A percentile compares a stretch with the other conserved stretches of the same genome.
Conservation (phyloP, 2,888 invertebrate species). For the Cryptocephalus moraei region DNA sequence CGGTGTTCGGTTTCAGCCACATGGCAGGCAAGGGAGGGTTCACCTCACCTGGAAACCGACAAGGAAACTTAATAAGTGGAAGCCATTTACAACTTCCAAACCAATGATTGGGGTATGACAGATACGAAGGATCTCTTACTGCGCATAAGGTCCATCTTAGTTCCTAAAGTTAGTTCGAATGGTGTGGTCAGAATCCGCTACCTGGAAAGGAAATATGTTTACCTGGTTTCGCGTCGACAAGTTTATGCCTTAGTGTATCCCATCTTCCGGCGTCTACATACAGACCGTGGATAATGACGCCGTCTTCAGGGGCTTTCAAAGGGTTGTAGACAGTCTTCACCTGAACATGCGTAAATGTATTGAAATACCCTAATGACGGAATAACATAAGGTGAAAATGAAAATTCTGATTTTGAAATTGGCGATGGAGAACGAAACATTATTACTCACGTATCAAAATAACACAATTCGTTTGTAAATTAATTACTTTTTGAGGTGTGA, state of each 20-base stretch:
- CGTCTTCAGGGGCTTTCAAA: constrained; percentile 50
- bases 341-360: constrained; percentile 23
- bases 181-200: no score
- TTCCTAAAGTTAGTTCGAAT: no score
- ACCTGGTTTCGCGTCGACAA: constrained; percentile 73
- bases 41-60: constrained; percentile 52
- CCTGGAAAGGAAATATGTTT: no score
- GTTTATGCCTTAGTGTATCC: constrained; percentile 53
- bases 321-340: constrained; percentile 42
- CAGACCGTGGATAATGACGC: constrained; percentile 68
- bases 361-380: no score
- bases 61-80: background rate
- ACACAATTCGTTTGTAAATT: no score
- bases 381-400: no score
- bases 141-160: no score
- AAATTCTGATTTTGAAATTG: no score
- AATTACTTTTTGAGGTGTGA: no score
- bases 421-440: no score
- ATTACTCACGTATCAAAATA: no score
- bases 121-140: no score
- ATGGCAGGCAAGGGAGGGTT: constrained; percentile 61
- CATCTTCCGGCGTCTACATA: constrained; percentile 85
- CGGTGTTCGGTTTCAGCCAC: constrained; percentile 54
- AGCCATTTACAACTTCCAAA: background rate
- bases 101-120: background rate